Base-by-base conservation (phyloP, 2,888 invertebrate genomes). In the Drosophila meridionalis region DNA sequence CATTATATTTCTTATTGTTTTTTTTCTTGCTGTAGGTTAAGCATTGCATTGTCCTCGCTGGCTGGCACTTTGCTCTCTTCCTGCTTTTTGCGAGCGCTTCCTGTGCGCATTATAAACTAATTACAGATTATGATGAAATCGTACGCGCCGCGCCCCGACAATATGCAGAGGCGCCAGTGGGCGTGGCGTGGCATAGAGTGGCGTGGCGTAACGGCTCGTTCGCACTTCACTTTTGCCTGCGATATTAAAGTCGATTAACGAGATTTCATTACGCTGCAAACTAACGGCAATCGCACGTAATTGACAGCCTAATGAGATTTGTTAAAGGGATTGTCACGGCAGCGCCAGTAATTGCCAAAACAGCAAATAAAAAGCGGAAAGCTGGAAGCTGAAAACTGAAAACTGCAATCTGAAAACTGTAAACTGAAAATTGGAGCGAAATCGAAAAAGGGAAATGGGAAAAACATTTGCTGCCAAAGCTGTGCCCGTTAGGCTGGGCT, bases 291-390 rank as follows among this genome's bases (percentile, higher is more conserved):
- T 85, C 79, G 74, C 75, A 73, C 86, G 75, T 86, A 86, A 85
- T 87, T 89, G 87, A 83, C 85, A 86, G 76, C 73, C 73, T 87
- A 89, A 89, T 87, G 89, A 75, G 89, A 89, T 87, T 89, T 87
- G 83, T 82, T 89, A 83, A 89, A 87, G 73, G 89, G 83, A 85
- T 87, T 87, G 82, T 75, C 73, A 82, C 78, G 73, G 72, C 76
- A 72, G 76, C 79, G 70, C 73, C 75, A 69, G 65, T 80, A 89
- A 83, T 87, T 52, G 75, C 72, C 76, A 74, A 80, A 79, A 73
- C 73, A 53, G 50, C 53, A 53, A 58, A 59, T 43, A 62, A 26
- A 12, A 36, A 47, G 4, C 28, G 12, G 28, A 30, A 47, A 30
- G 11, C 43, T 9, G 43, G 20, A 43, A 45, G 9, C 32, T 50